Evolutionary conservation across 2,113 vertebrate genomes (phyloP), one percentile per base, ranked within the genome.

Genomic region (Zapus hudsonius): DNA sequence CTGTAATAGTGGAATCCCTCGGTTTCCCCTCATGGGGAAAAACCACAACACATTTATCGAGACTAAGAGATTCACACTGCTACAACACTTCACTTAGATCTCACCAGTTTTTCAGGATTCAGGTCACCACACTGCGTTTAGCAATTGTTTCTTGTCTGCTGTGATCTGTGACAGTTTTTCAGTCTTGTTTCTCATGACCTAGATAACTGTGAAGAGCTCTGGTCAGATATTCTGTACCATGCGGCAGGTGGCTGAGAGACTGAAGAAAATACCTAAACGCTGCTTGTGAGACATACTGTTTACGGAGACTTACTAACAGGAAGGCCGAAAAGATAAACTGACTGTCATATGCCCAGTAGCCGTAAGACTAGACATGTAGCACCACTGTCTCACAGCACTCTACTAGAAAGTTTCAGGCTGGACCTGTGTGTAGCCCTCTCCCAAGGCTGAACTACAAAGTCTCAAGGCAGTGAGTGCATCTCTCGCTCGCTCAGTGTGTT

Each of bases 181-280:
- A 76, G 84, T 52, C 33, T 67, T 87, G 31, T n/a, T 87, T 91
- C 86, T 91, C 36, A 42, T 63, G 40, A 82, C 42, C 15, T 83
- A 86, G 67, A 72, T 83, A 70, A 20, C 10, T 79, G 64, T 73
- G 33, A 79, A 79, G 36, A 73, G 29, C 31, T 29, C n/a, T 70
- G 38, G 20, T 59, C 63, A 72, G 31, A 22, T 67, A 74, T 67
- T 61, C 85, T 80, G 15, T 67, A 23, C 4, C 2, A 31, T 42
- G 12, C 23, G 33, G 72, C 42, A 73, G 70, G 20, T 27, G 15
- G 36, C 36, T 72, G 69, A 73, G 70, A 73, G 22, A 27, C n/a
- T n/a, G n/a, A 73, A 23, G 38, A 74, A 74, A 29, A 74, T 5
- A 74, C 3, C 6, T 29, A 44, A n/a, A n/a, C n/a, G n/a, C n/a